Base-by-base conservation (phyloP, 2,797 vertebrate species). In the Pristis pectinata region DNA sequence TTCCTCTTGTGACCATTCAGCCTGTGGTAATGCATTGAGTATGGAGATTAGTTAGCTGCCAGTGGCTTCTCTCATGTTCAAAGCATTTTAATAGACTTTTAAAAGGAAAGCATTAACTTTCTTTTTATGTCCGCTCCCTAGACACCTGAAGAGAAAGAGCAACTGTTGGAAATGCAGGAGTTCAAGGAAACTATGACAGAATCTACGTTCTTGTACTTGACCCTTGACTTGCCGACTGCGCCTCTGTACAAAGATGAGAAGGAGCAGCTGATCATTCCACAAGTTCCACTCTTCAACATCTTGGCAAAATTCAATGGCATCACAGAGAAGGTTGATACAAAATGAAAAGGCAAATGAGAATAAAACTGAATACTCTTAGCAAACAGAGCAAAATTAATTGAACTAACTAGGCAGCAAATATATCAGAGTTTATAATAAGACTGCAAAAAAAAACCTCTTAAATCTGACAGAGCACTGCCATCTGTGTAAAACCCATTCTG, bases 201-300 rank as follows among this genome's bases (percentile, higher is more conserved):
- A 95, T 98, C 99, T 67, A 98, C 98, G 0, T 99, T 99, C 95
- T 97, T 99, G 96, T 99, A 98, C 97, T 96, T 99, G 95, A 99
- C 98, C 0, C 96, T 99, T 94, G 99, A 99, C 97, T 98, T 99
- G 0, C 99, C 99, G 74, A 99, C 99, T 0, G 99, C 99, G 0
- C 99, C 99, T 0, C 97, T 99, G 49, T 99, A 99, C 96, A 99
- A 99, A 96, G 99, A 99, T 0, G 99, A 99, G 96, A 99, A 99
- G 95, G 99, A 99, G 96, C 99, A 99, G 97, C 98, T 99, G 1
- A 99, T 99, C 64, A 99, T 99, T 95, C 99, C 99, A 0, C 99
- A 99, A 96, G 99, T 99, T 61, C 99, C 99, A 0, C 98, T 99
- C 94, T 99, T 99, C 97, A 99, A 98, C 97, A 99, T 99, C 96